Evolutionary conservation across 2,888 invertebrate species (phyloP), one percentile per base, ranked within the genome.

Genomic region (Taenaris catops): DNA sequence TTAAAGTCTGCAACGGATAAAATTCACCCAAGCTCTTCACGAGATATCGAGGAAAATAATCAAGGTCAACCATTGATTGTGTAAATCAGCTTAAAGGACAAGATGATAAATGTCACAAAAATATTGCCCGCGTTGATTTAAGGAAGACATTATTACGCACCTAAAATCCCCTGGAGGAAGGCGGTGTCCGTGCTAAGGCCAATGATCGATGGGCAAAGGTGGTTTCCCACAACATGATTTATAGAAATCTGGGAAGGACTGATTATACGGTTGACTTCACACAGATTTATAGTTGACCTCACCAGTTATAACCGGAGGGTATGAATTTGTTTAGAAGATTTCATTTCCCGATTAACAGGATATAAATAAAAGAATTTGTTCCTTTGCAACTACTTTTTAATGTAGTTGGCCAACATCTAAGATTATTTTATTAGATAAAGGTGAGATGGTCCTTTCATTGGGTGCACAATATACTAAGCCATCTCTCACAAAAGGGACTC

Each of bases 211-310:
- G 42, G 38, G 31, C 25, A 40, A 26, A 37, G 27, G 24, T 43
- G 31, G 44, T 42, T 45, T 44, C 39, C 53, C 54, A 41, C 47
- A 35, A 38, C 37, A 39, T 54, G 56, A 58, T 58, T 56, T 56
- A 58, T 49, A 7, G 20, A 11, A 37, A 45, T 44, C 46, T 47
- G 41, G 41, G 28, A 40, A 29, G 23, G 46, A 48, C 53, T 55
- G 52, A 55, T 58, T 58, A 58, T 45, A 49, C 54, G 53, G 44
- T 48, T 44, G 51, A 53, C 49, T 55, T 48, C 48, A 35, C 41
- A 31, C 41, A 46, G 53, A 61, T 61, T 58, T 56, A 60, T 61
- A 33, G 36, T 46, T 41, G 43, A 38, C 44, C 50, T 43, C 37
- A 34, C 29, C 36, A 37, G 19, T 29, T 36, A 33, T 36, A 17